Evolutionary conservation across 1,140 invertebrate genomes (phyloP).

Genomic region (Mya arenaria): DNA sequence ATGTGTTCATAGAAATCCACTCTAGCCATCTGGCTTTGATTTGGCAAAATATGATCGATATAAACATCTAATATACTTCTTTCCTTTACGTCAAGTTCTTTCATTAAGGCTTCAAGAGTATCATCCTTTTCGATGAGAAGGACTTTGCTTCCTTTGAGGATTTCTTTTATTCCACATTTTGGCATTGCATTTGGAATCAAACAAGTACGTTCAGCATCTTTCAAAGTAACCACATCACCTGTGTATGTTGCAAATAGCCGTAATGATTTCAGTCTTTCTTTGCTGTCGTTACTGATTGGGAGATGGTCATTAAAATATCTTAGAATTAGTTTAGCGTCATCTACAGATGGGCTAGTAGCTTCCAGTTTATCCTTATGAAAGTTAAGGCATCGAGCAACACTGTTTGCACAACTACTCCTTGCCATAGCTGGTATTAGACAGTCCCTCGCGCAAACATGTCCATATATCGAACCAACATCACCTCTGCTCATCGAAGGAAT

Average conservation of each 20-base stretch:
- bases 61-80: slow-evolving; percentile 50
- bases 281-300: neutral
- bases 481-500: too few relatives aligned
- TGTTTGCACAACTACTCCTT: too few relatives aligned
- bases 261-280: neutral
- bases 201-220: neutral
- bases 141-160: slow-evolving; percentile 21
- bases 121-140: neutral
- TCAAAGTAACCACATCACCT: neutral
- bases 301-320: neutral
- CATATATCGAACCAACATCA: too few relatives aligned
- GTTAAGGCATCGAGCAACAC: too few relatives aligned
- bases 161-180: slow-evolving; percentile 47
- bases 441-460: too few relatives aligned
- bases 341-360: neutral
- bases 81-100: slow-evolving; percentile 15
- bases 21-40: slow-evolving; percentile 13
- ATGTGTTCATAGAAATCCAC: slow-evolving; percentile 49
- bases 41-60: slow-evolving; percentile 50
- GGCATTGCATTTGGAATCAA: neutral
- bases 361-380: too few relatives aligned
- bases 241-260: neutral
- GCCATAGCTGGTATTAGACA: too few relatives aligned
- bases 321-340: neutral
- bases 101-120: neutral